Conservation (phyloP, 64 coral and sea anemone species). For the Stichodactyla helianthus region DNA sequence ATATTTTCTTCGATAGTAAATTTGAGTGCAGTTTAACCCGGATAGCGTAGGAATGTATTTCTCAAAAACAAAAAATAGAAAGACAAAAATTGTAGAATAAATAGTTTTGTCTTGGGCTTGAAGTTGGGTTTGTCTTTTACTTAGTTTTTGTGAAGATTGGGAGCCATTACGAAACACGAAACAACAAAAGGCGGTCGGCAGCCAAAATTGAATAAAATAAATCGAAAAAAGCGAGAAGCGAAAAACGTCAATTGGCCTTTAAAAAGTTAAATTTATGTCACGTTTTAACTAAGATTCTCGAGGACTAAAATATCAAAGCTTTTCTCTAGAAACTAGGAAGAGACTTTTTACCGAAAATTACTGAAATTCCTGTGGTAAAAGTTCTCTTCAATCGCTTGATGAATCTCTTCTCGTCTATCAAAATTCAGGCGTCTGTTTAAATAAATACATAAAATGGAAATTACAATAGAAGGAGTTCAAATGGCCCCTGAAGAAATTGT, state of each 20-base stretch:
- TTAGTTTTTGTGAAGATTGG: not conserved
- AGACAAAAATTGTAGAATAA: not conserved
- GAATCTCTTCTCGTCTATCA: not conserved
- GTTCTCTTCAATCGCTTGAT: not conserved
- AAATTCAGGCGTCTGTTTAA: not conserved
- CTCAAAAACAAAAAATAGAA: not conserved
- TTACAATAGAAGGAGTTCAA: not conserved
- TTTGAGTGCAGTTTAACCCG: too few relatives aligned
- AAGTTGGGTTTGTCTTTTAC: not conserved
- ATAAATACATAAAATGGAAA: not conserved
- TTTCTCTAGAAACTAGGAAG: not conserved
- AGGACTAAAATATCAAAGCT: not conserved
- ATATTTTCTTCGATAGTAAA: not conserved
- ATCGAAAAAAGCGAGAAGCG: not conserved
- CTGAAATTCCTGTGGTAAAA: too few relatives aligned
- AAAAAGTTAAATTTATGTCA: not conserved
- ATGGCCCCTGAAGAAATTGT: not conserved
- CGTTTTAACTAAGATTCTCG: not conserved
- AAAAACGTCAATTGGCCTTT: not conserved
- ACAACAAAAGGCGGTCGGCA: not conserved
- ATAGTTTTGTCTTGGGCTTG: not conserved
- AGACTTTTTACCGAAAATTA: not conserved
- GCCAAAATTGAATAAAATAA: conserved; percentile 4
- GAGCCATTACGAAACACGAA: not conserved
- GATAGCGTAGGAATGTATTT: too few relatives aligned